Percentiles rank a stretch among this genome's conserved stretches.
phyloP scores from a whole-genome alignment of 2,797 vertebrate genomes.

The Masticophis lateralis region DNA sequence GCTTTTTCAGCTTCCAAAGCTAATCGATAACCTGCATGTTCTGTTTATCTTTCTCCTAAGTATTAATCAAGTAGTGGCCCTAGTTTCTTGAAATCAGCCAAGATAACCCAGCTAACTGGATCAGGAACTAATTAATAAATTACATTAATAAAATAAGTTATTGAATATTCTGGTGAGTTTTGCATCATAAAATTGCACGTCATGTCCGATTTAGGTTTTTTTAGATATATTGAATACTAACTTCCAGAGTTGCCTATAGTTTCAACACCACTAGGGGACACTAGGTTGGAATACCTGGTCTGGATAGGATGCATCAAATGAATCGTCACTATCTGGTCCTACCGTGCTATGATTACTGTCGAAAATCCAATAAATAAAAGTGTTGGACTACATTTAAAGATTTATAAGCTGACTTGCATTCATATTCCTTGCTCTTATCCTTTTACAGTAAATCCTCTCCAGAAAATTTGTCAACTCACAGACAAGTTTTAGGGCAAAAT shows the following conservation, averaged over 20 bases:
- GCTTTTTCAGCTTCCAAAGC: background rate
- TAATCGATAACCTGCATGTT: background rate
- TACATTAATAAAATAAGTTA: background rate
- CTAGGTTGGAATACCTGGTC: background rate
- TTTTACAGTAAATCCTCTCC: background rate
- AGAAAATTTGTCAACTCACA: background rate
- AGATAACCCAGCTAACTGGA: background rate
- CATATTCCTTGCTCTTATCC: background rate
- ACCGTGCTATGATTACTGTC: background rate
- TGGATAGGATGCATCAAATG: background rate
- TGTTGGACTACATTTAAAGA: background rate
- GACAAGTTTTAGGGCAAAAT: background rate
- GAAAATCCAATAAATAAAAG: background rate
- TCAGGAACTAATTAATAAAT: background rate
- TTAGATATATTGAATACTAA: background rate
- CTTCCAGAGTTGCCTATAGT: background rate
- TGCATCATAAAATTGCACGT: background rate
- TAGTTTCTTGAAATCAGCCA: background rate
- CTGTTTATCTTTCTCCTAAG: background rate
- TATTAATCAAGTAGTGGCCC: background rate
- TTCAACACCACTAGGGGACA: background rate
- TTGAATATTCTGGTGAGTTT: background rate
- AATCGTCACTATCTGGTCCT: background rate
- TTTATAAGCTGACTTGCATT: background rate
- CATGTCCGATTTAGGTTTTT: background rate